These are phyloP conservation scores for Tholera decimalis DNA, from an alignment of 2,888 invertebrate species.

Conservation along the genomic window DNA sequence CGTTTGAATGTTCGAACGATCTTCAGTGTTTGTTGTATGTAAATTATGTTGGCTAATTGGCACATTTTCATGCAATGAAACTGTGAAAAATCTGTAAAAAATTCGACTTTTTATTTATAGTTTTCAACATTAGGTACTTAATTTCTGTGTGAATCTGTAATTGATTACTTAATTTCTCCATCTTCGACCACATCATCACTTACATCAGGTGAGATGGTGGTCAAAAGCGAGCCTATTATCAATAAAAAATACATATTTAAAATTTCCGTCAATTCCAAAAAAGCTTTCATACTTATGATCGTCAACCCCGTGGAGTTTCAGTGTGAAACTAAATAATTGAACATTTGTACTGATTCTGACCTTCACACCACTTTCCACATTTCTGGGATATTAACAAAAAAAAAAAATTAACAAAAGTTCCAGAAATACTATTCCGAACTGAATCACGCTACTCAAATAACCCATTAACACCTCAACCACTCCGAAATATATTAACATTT, in stretches of 20 bases:
- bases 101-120: conserved; percentile 6
- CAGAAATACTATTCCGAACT: conserved; percentile 11
- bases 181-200: too few species aligned
- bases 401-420: neutral
- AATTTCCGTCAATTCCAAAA: too few species aligned
- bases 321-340: too few species aligned
- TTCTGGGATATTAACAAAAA: neutral
- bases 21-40: conserved; percentile 1
- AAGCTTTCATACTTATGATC: too few species aligned
- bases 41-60: conserved; percentile 23
- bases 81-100: conserved; percentile 11
- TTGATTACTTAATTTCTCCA: too few species aligned
- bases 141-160: neutral
- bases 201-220: too few species aligned
- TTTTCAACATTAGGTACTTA: too few species aligned
- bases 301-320: too few species aligned
- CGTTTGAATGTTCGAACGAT: conserved; percentile 3
- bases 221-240: too few species aligned
- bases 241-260: too few species aligned
- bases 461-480: conserved; percentile 13
- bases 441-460: conserved; percentile 18
- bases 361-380: neutral
- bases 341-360: too few species aligned
- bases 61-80: conserved; percentile 16
- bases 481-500: conserved; percentile 23